Base-by-base conservation (phyloP, 1,140 invertebrate species). In the Cydia amplana region DNA sequence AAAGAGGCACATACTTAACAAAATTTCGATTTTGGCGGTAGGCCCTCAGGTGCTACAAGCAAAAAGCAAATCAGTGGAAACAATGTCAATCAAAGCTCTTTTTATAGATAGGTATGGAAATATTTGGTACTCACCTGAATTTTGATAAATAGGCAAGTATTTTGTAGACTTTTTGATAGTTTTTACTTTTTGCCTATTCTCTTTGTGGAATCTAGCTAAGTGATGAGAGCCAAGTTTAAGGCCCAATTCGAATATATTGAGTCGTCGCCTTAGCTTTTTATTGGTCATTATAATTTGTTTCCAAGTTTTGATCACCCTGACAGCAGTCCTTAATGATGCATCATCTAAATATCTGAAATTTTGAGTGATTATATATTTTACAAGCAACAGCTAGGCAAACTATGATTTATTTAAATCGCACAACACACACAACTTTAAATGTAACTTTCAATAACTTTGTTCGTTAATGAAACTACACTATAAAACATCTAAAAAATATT, bases 321-420 rank as follows among this genome's bases (percentile, higher is more conserved):
- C 75, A 9, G 86, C 85, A 18, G 72, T 80, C 10, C 82, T 77
- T 18, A 91, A 80, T 7, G 86, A 84, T 67, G 40, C 32, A 14
- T 84, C 79, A 63, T 88, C 85, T 79, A 91, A 80, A 76, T 83
- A 90, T 6, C 89, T 91, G 75, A 40, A 79, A 77, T 67, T 74
- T 63, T 28, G 1, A 16, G 12, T 73, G 77, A 82, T 79, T 12
- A 43, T 25, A 28, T n/a, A n/a, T n/a, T n/a, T n/a, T n/a, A n/a
- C n/a, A n/a, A n/a, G n/a, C n/a, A n/a, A n/a, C n/a, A n/a, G n/a
- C n/a, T n/a, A n/a, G n/a, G n/a, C n/a, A n/a, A n/a, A n/a, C n/a
- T n/a, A n/a, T n/a, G n/a, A n/a, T 28, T 28, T 28, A 28, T 28
- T 28, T 28, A 46, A 51, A 51, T 12, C 49, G 1, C 49, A 16